Evolutionary conservation across 2,888 invertebrate genomes (phyloP).

Genomic region (Deroplatys truncata): DNA sequence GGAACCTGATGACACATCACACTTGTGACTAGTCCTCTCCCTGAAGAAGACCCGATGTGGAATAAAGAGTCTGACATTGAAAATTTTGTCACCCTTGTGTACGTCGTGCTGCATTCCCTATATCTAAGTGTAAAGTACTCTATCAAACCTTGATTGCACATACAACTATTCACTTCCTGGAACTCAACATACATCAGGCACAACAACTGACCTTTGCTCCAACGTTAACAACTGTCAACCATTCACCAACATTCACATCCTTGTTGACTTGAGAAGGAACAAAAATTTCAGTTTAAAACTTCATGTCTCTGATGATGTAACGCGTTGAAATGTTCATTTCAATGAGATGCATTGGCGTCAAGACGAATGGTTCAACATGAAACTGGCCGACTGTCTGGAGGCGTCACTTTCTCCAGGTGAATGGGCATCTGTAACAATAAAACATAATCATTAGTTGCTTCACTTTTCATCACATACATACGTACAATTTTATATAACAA

Average conservation of each 20-base stretch:
- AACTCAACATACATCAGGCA: background rate
- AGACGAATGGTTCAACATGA: slow-evolving; percentile 42
- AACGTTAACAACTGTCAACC: too few relatives aligned
- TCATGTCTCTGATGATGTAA: background rate
- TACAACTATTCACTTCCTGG: background rate
- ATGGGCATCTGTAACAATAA: slow-evolving; percentile 57
- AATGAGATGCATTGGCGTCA: slow-evolving; percentile 43
- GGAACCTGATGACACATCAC: too few relatives aligned
- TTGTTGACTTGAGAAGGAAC: background rate
- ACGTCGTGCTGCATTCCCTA: background rate
- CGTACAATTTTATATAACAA: too few relatives aligned
- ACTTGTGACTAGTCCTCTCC: background rate
- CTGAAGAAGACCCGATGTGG: background rate
- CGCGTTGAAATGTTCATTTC: slow-evolving; percentile 29
- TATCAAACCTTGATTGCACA: background rate
- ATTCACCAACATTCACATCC: too few relatives aligned
- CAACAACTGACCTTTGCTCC: too few relatives aligned
- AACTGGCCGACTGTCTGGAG: slow-evolving; percentile 54
- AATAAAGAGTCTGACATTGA: too few relatives aligned
- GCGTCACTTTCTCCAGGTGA: slow-evolving; percentile 54
- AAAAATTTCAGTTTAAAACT: background rate
- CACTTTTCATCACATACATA: background rate
- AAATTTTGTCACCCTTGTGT: too few relatives aligned
- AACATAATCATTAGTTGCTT: background rate
- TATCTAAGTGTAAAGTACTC: background rate